Conservation (phyloP, 2,113 vertebrate species). For the Oncorhynchus tshawytscha region DNA sequence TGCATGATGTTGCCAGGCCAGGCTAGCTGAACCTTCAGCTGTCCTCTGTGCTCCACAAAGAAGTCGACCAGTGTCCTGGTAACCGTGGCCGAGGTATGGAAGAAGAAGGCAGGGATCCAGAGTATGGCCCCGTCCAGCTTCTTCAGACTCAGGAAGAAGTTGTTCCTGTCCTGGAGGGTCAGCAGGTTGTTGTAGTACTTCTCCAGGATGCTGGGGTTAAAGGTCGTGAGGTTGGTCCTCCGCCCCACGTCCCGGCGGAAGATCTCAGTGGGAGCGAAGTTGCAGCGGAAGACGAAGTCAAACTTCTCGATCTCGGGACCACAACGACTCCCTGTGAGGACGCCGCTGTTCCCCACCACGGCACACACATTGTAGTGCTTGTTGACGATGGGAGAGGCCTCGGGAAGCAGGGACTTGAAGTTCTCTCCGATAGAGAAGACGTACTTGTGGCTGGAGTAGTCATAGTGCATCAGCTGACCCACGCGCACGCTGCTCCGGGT, state of each 20-base stretch:
- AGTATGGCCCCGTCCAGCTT: constrained; percentile 92
- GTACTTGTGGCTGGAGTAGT: constrained; percentile 98
- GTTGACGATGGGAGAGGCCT: constrained; percentile 85
- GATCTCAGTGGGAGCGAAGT: constrained; percentile 92
- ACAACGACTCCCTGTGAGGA: constrained; percentile 90
- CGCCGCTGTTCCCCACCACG: constrained; percentile 92
- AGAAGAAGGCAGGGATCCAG: constrained; percentile 98
- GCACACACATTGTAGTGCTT: constrained; percentile 90
- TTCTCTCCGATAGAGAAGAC: constrained; percentile 94
- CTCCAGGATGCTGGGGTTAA: constrained; percentile 97
- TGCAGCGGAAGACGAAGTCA: constrained; percentile 96
- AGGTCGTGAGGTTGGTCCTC: constrained; percentile 96
- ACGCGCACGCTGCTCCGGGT: constrained; percentile 84
- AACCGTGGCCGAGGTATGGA: constrained; percentile 93
- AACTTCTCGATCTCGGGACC: constrained; percentile 89
- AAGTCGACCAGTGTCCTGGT: constrained; percentile 96
- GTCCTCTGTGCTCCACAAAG: constrained; percentile 91
- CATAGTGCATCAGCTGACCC: constrained; percentile 97
- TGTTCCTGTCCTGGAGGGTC: constrained; percentile 97
- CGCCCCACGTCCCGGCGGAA: constrained; percentile 92
- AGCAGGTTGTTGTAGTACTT: constrained; percentile 98
- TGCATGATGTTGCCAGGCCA: constrained; percentile 99
- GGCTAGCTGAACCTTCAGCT: constrained; percentile 90
- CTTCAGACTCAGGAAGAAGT: constrained; percentile 95
- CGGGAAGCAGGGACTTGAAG: constrained; percentile 92